Evolutionary conservation across 2,113 vertebrate genomes (phyloP), one percentile per base, ranked within the genome.

Genomic region (Rhinopomastus cyanomelas): DNA sequence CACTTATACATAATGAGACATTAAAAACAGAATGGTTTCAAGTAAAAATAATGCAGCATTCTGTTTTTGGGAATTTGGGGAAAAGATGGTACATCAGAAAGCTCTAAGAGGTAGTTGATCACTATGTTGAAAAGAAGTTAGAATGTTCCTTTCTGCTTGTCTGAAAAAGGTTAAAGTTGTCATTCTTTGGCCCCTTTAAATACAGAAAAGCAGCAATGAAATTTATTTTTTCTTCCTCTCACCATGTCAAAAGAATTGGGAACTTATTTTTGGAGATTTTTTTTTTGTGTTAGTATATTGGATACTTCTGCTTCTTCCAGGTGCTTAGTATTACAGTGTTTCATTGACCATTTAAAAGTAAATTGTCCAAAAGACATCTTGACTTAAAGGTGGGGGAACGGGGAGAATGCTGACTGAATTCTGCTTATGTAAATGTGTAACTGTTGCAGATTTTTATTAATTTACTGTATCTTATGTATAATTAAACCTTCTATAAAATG

Each of bases 401-500:
- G n/a, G 0, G 10, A 66, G 15, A 66, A 52, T 29, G 11, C 17
- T 65, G 19, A 26, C n/a, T 69, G 42, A 42, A n/a, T 86, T 72
- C 92, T 90, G 49, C 14, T 68, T 64, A 75, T 62, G 68, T 71
- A 87, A 90, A 76, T 85, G 42, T 61, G 8, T 95, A 27, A 6
- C 57, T 77, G 6, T 62, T 80, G n/a, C 15, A 57, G 7, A 36
- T 62, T 56, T 75, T 57, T 73, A 77, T 25, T 83, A 17, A 42
- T 79, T 87, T 72, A 86, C 6, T 60, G 73, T 60, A 80, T 85
- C 78, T 85, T 84, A 39, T 66, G 22, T 81, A 12, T 67, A 57
- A 66, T 94, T 89, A 93, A 90, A 85, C 27, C 51, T 51, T 59
- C 51, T 94, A 4, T 92, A 17, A 17, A 46, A 16, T 75, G 92